Evolutionary conservation across 2,797 vertebrate genomes (phyloP), one percentile per base, ranked within the genome.

Genomic region (Eospalax fontanierii): DNA sequence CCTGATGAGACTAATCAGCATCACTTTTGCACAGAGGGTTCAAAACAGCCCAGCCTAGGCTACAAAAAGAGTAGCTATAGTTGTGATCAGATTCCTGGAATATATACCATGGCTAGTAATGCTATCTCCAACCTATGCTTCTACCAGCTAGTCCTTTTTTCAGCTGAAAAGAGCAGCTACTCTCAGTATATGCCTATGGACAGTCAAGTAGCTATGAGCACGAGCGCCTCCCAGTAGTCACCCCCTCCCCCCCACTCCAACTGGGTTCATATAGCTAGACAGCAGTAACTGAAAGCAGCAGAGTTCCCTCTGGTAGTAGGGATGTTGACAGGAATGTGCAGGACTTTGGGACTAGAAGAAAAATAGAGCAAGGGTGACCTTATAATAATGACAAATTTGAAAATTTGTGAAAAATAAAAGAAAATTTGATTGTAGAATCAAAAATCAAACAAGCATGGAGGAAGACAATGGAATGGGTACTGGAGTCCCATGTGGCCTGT

Each of bases 391-490:
- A 98, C 89, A n/a, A n/a, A n/a, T n/a, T n/a, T n/a, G n/a, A n/a
- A n/a, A n/a, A n/a, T n/a, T n/a, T n/a, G n/a, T n/a, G n/a, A n/a
- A 98, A 98, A 66, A 99, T 99, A 92, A 98, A 99, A 95, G 99
- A 99, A 43, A 98, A 97, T 99, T 99, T 98, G 99, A 99, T 91
- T 98, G 99, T 5, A 99, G 99, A 97, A 99, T 99, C 97, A 99
- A 99, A 99, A 99, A 99, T 98, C 99, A 99, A 97, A 12, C 21
- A 18, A 26, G 4, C 5, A 19, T 26, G 18, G 46, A 8, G 24
- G n/a, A 43, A 24, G n/a, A 43, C 35, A 63, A n/a, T 24, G 21
- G 21, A 79, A 30, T 30, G 6, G n/a, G 33, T 30, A n/a, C 43
- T 12, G 9, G 2, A 66, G 9, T n/a, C 28, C 33, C 14, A 50